Percentiles rank a stretch among this genome's conserved stretches.
These are phyloP conservation scores for Oenanthe oenanthe DNA, from an alignment of 2,113 vertebrate species.

Conservation along the genomic window DNA sequence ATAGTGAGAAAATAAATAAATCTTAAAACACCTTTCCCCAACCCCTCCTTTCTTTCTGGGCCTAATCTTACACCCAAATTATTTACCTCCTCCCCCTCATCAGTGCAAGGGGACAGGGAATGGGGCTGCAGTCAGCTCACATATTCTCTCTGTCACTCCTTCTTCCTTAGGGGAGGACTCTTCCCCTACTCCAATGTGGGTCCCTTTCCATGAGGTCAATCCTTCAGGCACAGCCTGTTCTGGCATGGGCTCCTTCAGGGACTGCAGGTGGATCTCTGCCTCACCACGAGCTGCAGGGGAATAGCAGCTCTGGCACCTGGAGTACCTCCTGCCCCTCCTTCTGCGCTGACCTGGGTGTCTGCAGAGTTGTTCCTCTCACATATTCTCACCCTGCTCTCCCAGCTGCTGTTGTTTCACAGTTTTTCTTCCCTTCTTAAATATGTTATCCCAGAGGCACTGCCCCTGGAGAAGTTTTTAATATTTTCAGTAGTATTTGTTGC, in stretches of 20 bases:
- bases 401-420: neutral
- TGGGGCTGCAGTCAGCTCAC: neutral
- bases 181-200: neutral
- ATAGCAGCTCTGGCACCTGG: neutral
- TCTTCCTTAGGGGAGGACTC: neutral
- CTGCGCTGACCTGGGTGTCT: neutral
- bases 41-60: neutral
- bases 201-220: neutral
- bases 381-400: neutral
- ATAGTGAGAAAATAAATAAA: neutral
- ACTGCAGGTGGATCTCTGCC: neutral
- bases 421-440: neutral
- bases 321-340: neutral
- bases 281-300: neutral
- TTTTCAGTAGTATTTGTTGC: neutral
- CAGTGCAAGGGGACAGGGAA: neutral
- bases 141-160: neutral
- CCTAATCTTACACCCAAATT: neutral
- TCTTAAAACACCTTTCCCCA: neutral
- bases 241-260: neutral
- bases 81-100: neutral
- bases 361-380: neutral
- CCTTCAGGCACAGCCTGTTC: neutral
- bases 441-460: neutral
- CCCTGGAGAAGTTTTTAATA: neutral